These are phyloP conservation scores for Drosophila dunni DNA, from an alignment of 1,140 invertebrate genomes.

Conservation along the genomic window DNA sequence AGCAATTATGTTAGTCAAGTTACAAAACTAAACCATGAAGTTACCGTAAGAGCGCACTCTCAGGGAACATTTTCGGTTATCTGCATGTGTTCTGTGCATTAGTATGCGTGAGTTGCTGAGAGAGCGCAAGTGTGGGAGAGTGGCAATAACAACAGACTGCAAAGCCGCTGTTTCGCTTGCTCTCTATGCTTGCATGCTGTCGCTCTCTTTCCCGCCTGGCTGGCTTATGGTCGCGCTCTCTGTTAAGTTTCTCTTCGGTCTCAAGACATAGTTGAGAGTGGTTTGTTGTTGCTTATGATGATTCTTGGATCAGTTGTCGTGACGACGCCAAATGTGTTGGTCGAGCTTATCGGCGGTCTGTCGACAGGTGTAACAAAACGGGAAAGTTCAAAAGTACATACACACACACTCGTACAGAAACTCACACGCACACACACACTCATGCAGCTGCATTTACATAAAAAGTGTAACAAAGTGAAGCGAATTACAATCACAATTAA, in stretches of 20 bases:
- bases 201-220: neutral
- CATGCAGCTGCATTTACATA: slow-evolving; percentile 15
- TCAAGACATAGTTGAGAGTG: slow-evolving; percentile 7
- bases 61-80: slow-evolving; percentile 9
- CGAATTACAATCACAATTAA: slow-evolving; percentile 23
- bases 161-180: neutral
- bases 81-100: neutral
- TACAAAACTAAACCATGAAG: slow-evolving; percentile 57
- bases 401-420: slow-evolving; percentile 11
- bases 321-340: slow-evolving; percentile 46
- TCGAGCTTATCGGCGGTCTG: slow-evolving; percentile 30
- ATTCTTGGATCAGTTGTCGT: slow-evolving; percentile 38
- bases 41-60: slow-evolving; percentile 46
- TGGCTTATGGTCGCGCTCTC: neutral
- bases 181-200: neutral
- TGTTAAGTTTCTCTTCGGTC: slow-evolving; percentile 30
- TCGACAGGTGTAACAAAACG: slow-evolving; percentile 46
- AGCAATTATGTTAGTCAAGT: slow-evolving; percentile 39
- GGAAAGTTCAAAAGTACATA: slow-evolving; percentile 37
- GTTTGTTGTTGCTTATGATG: slow-evolving; percentile 10
- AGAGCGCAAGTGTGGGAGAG: neutral
- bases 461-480: slow-evolving; percentile 31
- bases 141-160: neutral
- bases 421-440: neutral
- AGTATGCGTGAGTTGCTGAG: slow-evolving; percentile 5